phyloP scores from a whole-genome alignment of 1,140 invertebrate genomes.

The Ceratina australensis region DNA sequence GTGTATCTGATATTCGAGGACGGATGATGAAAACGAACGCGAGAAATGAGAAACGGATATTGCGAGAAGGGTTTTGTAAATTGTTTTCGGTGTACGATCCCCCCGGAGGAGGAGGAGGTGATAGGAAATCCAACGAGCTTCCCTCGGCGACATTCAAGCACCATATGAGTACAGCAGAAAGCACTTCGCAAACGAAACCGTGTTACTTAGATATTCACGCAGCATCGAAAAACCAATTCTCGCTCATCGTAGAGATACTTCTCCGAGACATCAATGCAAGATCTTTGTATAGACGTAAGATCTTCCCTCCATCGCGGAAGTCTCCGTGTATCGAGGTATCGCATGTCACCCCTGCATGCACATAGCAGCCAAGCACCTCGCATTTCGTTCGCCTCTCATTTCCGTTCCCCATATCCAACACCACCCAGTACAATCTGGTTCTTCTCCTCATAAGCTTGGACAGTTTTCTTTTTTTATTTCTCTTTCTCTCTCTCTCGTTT shows the following conservation, averaged over 20 bases:
- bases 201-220: too few relatives aligned
- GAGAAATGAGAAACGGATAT: conserved; percentile 30
- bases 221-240: neutral
- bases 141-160: conserved; percentile 16
- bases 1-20: neutral
- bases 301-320: neutral
- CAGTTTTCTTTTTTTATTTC: neutral
- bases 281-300: conserved; percentile 12
- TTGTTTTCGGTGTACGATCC: neutral
- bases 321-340: conserved; percentile 17
- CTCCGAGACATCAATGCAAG: neutral
- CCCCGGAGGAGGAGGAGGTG: neutral
- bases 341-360: conserved; percentile 66
- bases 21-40: conserved; percentile 24
- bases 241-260: neutral
- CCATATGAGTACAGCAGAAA: conserved; percentile 31
- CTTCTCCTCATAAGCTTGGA: too few relatives aligned
- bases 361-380: conserved; percentile 66
- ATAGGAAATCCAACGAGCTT: conserved; percentile 36
- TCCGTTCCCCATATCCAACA: too few relatives aligned
- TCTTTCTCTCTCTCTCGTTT: neutral
- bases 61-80: conserved; percentile 11
- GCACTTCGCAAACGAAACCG: too few relatives aligned
- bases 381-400: conserved; percentile 42
- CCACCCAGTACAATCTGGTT: neutral